phyloP scores from a whole-genome alignment of 2,797 vertebrate genomes.

The Fistularia commersonii region DNA sequence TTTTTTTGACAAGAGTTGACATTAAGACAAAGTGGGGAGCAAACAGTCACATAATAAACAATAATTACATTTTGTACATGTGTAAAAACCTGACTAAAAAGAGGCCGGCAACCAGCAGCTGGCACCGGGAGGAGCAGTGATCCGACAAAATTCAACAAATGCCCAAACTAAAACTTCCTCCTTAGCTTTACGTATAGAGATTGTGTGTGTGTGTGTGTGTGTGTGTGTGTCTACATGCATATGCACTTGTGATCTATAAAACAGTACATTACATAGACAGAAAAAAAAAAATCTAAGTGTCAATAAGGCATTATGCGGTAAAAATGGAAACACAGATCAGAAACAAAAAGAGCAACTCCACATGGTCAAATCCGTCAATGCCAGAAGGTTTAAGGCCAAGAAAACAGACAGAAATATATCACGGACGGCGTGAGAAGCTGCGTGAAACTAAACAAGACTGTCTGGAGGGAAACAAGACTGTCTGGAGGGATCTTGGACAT shows the following conservation, averaged over 20 bases:
- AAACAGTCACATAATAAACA: slow-evolving; percentile 51
- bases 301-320: slow-evolving; percentile 75
- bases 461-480: slow-evolving; percentile 13
- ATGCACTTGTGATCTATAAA: slow-evolving; percentile 45
- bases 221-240: slow-evolving; percentile 28
- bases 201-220: slow-evolving; percentile 12
- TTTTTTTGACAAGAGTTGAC: slow-evolving; percentile 56
- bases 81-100: slow-evolving; percentile 59
- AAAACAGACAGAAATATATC: slow-evolving; percentile 32
- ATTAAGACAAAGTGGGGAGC: slow-evolving; percentile 54
- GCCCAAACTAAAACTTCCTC: slow-evolving; percentile 34
- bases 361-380: slow-evolving; percentile 35
- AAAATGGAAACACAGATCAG: slow-evolving; percentile 34
- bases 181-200: slow-evolving; percentile 6
- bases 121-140: slow-evolving; percentile 49
- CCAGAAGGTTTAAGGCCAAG: slow-evolving; percentile 57
- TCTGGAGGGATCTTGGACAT: not conserved
- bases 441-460: slow-evolving; percentile 6
- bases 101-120: slow-evolving; percentile 20
- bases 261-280: slow-evolving; percentile 53
- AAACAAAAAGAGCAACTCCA: slow-evolving; percentile 22
- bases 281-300: slow-evolving; percentile 34
- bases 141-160: slow-evolving; percentile 48
- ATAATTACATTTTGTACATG: slow-evolving; percentile 60
- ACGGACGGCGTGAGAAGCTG: slow-evolving; percentile 1